Percentiles rank a stretch among this genome's conserved stretches.
Evolutionary conservation across 2,888 invertebrate species (phyloP).

Genomic region (Xanthorhoe spadicearia): DNA sequence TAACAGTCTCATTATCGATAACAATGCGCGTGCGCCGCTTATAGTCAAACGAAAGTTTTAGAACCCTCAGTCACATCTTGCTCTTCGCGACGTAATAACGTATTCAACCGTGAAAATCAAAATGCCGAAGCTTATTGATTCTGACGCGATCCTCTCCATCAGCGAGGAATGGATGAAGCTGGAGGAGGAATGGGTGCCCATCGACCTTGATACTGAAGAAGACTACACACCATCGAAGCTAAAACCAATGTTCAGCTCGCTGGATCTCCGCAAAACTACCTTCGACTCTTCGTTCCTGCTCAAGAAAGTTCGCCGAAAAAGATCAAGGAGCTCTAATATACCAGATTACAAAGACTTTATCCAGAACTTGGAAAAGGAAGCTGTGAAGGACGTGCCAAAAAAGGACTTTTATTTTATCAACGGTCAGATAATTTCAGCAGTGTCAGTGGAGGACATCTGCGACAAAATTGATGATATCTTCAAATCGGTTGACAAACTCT

Average conservation of each 20-base stretch:
- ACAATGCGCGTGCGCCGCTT: conserved; percentile 34
- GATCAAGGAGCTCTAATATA: conserved; percentile 58
- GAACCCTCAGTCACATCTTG: conserved; percentile 29
- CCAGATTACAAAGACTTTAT: conserved; percentile 70
- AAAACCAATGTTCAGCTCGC: conserved; percentile 62
- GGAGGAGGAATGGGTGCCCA: conserved; percentile 72
- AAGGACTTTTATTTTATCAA: conserved; percentile 65
- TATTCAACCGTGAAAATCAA: not conserved
- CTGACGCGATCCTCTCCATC: conserved; percentile 65
- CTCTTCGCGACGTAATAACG: conserved; percentile 21
- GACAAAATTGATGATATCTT: conserved; percentile 73
- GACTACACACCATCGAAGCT: conserved; percentile 51
- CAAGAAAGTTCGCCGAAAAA: conserved; percentile 61
- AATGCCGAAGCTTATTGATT: conserved; percentile 57
- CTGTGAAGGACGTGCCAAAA: conserved; percentile 44
- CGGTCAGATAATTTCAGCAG: conserved; percentile 69
- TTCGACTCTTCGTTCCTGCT: conserved; percentile 74
- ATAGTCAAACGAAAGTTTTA: conserved; percentile 20
- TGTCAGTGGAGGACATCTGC: conserved; percentile 73
- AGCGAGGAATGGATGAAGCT: conserved; percentile 74
- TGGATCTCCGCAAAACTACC: conserved; percentile 67
- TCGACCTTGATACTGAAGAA: conserved; percentile 73
- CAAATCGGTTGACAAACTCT: conserved; percentile 72
- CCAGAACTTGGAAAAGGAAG: conserved; percentile 56
- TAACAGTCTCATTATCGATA: conserved; percentile 10